Evolutionary conservation across 2,888 invertebrate genomes (phyloP).

Genomic region (Hesperia comma): DNA sequence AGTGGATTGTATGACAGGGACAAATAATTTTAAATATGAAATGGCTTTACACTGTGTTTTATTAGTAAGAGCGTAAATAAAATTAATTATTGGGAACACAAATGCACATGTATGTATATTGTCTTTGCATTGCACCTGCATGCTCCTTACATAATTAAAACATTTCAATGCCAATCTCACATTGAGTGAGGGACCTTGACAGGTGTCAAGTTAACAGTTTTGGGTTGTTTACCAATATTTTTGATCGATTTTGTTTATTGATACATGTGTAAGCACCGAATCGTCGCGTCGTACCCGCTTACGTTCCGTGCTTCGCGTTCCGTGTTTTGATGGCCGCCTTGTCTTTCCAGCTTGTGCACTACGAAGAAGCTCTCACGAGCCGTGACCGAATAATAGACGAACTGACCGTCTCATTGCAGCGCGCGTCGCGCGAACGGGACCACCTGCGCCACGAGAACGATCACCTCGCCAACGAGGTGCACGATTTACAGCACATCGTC

Average conservation of each 20-base stretch:
- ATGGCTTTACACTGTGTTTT: too few relatives aligned
- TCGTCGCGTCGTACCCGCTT: background rate
- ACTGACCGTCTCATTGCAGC: conserved; percentile 88
- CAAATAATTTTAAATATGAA: too few relatives aligned
- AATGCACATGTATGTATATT: background rate
- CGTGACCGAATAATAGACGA: conserved; percentile 89
- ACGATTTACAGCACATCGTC: conserved; percentile 70
- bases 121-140: conserved; percentile 5
- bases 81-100: background rate
- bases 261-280: conserved; percentile 36
- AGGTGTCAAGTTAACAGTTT: conserved; percentile 20
- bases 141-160: background rate
- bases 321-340: conserved; percentile 51
- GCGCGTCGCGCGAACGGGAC: conserved; percentile 85
- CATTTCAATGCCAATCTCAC: background rate
- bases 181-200: conserved; percentile 4
- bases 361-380: conserved; percentile 87
- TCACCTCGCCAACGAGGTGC: conserved; percentile 85
- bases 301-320: conserved; percentile 25
- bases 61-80: too few relatives aligned
- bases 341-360: conserved; percentile 88
- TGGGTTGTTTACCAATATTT: conserved; percentile 23
- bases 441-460: conserved; percentile 85
- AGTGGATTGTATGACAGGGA: too few relatives aligned
- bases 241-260: conserved; percentile 34